Evolutionary conservation across 1,140 invertebrate genomes (phyloP).

Genomic region (Drosophila sproati): DNA sequence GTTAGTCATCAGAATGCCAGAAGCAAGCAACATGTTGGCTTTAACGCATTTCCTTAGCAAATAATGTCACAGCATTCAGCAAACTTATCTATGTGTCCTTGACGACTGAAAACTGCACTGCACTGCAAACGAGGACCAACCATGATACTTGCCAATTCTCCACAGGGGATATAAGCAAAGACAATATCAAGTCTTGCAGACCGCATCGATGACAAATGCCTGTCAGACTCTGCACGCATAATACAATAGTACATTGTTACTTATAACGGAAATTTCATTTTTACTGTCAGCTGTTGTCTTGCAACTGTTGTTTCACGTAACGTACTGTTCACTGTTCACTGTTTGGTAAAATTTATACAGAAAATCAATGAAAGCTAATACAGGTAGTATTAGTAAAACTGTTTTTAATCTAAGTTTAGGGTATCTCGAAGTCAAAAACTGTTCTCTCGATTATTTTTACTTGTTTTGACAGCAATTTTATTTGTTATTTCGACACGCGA

Average conservation of each 20-base stretch:
- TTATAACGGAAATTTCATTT: slow-evolving; percentile 51
- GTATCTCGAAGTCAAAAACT: not conserved
- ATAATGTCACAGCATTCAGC: slow-evolving; percentile 49
- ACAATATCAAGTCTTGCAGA: slow-evolving; percentile 12
- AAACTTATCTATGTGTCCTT: slow-evolving; percentile 34
- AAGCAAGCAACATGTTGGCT: slow-evolving; percentile 48
- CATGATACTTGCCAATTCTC: slow-evolving; percentile 18
- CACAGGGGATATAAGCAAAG: slow-evolving; percentile 37
- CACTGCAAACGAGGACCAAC: slow-evolving; percentile 32
- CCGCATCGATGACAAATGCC: slow-evolving; percentile 37
- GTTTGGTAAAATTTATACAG: no score
- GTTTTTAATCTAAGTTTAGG: not conserved
- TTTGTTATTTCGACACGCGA: slow-evolving; percentile 52
- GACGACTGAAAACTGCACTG: slow-evolving; percentile 20
- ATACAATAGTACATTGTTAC: not conserved
- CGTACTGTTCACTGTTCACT: no score
- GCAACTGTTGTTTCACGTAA: no score
- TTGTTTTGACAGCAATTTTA: slow-evolving; percentile 49
- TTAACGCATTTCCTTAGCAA: slow-evolving; percentile 77
- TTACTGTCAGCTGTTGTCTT: slow-evolving; percentile 34
- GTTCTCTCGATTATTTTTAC: slow-evolving; percentile 1
- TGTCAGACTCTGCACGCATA: slow-evolving; percentile 13
- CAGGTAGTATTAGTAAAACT: not conserved
- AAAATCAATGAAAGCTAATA: no score
- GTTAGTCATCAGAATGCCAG: slow-evolving; percentile 62